These are phyloP conservation scores for Scartelaos histophorus DNA, from an alignment of 2,113 vertebrate genomes.

Conservation along the genomic window DNA sequence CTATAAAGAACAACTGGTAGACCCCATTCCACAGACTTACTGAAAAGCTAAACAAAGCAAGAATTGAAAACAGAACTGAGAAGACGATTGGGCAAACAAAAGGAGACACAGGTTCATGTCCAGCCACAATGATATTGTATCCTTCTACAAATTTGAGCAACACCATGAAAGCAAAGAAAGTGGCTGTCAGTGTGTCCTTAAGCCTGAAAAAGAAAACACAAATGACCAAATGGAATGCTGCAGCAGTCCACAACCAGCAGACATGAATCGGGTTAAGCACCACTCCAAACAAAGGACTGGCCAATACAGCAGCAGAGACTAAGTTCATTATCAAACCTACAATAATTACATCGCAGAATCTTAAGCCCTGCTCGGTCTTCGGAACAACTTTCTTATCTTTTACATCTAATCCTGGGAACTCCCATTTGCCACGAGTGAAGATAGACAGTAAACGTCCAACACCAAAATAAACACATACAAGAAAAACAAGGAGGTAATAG, in stretches of 20 bases:
- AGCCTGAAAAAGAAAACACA: slow-evolving; percentile 80
- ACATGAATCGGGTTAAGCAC: slow-evolving; percentile 81
- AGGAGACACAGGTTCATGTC: slow-evolving; percentile 62
- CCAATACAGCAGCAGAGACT: slow-evolving; percentile 80
- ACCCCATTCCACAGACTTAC: slow-evolving; percentile 77
- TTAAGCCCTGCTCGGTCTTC: slow-evolving; percentile 25
- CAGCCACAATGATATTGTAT: slow-evolving; percentile 77
- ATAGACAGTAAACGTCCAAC: slow-evolving; percentile 71
- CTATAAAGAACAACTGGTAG: slow-evolving; percentile 79
- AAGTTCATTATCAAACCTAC: slow-evolving; percentile 80
- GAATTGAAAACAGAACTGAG: slow-evolving; percentile 78
- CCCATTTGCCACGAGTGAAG: slow-evolving; percentile 67
- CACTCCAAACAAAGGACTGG: slow-evolving; percentile 80
- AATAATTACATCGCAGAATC: slow-evolving; percentile 37
- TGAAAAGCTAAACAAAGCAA: slow-evolving; percentile 79
- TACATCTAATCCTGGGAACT: slow-evolving; percentile 69
- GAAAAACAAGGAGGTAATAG: slow-evolving; percentile 78
- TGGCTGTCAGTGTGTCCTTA: slow-evolving; percentile 77
- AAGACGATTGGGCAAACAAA: slow-evolving; percentile 79
- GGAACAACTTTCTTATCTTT: slow-evolving; percentile 32
- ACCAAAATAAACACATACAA: slow-evolving; percentile 79
- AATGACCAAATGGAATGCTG: slow-evolving; percentile 78
- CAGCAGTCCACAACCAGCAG: slow-evolving; percentile 88
- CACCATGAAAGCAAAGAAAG: slow-evolving; percentile 81
- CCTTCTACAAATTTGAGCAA: slow-evolving; percentile 81